A percentile compares a stretch with the other conserved stretches of the same genome.
These are phyloP conservation scores for Danaus plexippus DNA, from an alignment of 1,140 invertebrate species.

Conservation along the genomic window DNA sequence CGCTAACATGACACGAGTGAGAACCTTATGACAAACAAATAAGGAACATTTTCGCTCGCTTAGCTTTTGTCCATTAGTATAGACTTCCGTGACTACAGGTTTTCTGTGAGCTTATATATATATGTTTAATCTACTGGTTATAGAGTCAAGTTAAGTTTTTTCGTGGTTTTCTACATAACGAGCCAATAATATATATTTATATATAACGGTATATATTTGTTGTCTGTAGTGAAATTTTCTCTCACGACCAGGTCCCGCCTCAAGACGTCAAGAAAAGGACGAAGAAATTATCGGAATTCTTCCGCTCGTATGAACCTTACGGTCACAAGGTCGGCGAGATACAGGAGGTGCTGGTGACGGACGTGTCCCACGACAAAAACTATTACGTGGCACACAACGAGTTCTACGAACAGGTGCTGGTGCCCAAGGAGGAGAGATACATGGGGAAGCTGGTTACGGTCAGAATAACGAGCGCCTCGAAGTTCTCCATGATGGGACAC, in stretches of 20 bases:
- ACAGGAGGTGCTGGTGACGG: slow-evolving; percentile 92
- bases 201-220: too few species aligned
- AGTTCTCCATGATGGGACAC: slow-evolving; percentile 90
- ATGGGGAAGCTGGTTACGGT: slow-evolving; percentile 90
- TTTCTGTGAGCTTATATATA: background rate
- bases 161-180: too few species aligned
- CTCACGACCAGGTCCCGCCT: slow-evolving; percentile 73
- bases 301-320: slow-evolving; percentile 93
- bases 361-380: slow-evolving; percentile 91
- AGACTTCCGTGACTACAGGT: too few species aligned
- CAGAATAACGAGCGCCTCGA: slow-evolving; percentile 81
- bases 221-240: background rate
- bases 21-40: slow-evolving; percentile 3
- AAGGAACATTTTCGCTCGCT: background rate
- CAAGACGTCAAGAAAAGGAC: slow-evolving; percentile 93
- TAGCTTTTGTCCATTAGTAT: too few species aligned
- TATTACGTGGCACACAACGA: slow-evolving; percentile 97
- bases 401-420: slow-evolving; percentile 94
- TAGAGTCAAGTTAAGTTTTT: too few species aligned
- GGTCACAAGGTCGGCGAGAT: slow-evolving; percentile 81
- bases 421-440: slow-evolving; percentile 82
- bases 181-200: too few species aligned
- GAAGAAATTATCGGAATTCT: slow-evolving; percentile 90
- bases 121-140: background rate
- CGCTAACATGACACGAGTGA: slow-evolving; percentile 83